These are phyloP conservation scores for Zele albiditarsus DNA, from an alignment of 2,888 invertebrate species.

Conservation along the genomic window DNA sequence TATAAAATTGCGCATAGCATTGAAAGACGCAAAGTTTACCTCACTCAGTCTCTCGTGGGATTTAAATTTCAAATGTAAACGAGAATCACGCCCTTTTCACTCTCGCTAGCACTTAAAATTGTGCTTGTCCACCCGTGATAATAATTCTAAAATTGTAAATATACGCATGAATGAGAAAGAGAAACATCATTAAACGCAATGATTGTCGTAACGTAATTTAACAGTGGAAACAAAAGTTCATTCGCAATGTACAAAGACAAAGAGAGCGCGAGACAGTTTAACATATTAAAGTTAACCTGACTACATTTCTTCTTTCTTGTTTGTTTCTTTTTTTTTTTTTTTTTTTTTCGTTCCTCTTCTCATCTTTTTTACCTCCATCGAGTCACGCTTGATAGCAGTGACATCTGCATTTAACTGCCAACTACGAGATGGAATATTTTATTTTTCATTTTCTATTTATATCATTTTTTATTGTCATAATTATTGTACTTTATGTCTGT, in stretches of 20 bases:
- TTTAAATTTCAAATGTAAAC: constrained; percentile 33
- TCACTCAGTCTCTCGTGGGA: constrained; percentile 7
- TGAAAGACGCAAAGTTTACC: background rate
- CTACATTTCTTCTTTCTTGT: background rate
- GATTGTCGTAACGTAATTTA: constrained; percentile 11
- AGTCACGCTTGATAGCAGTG: constrained; percentile 27
- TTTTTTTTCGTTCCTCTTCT: background rate
- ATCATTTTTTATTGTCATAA: background rate
- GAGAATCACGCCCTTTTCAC: constrained; percentile 11
- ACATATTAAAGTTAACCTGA: background rate
- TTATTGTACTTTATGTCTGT: background rate
- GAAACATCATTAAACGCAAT: constrained; percentile 21
- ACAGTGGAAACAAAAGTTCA: background rate
- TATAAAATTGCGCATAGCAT: background rate
- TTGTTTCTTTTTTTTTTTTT: too few species aligned
- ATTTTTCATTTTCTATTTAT: constrained; percentile 8
- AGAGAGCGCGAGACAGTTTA: background rate
- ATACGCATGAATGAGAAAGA: constrained; percentile 26
- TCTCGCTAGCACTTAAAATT: constrained; percentile 4
- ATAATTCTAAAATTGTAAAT: constrained; percentile 16
- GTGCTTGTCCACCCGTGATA: constrained; percentile 20
- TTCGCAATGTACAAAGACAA: background rate
- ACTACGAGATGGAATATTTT: constrained; percentile 6
- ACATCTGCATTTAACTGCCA: constrained; percentile 36
- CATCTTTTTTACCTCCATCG: background rate